Evolutionary conservation across 2,888 invertebrate genomes (phyloP), one percentile per base, ranked within the genome.

Genomic region (Poecilus cupreus): DNA sequence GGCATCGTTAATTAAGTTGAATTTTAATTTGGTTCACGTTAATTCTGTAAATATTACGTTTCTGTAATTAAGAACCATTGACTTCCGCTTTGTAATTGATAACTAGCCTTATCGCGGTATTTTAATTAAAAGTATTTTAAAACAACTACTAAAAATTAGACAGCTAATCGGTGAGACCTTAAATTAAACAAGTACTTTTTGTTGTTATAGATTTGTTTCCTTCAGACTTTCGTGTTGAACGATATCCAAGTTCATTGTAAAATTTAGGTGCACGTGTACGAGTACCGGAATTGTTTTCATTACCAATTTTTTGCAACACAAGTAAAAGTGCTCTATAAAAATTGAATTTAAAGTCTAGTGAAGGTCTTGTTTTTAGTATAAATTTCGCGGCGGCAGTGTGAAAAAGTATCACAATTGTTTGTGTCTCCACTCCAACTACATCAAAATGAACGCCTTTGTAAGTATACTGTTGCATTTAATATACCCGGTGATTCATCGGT

Each of bases 11-110:
- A 75, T 75, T 75, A 75, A 75, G 75, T 75, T 75, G 54, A 60
- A 60, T 77, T 57, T 57, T 43, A 77, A 77, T 77, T 60, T 60
- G 24, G 39, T 20, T 60, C 43, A 13, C 57, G 57, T 57, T 77
- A 13, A 77, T 77, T 77, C 43, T 22, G 78, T 68, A 68, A 78
- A 68, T 64, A 78, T 68, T 26, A 37, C 78, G 46, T 78, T 64
- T 78, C 18, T 3, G 32, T 68, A 78, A 78, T 78, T 78, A 78
- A 77, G 77, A 49, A 49, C 26, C 60, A 77, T 39, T 60, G 43
- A 39, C 57, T 77, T 77, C 77, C 77, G 57, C 22, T 76, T 43
- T 57, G 77, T 57, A 60, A 77, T 77, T 60, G 77, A 60, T 77
- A 77, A 60, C 11, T 57, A 18, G 46, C 37, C 37, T 10, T 68